phyloP scores from a whole-genome alignment of 2,888 invertebrate species.

The Eupithecia abbreviata region DNA sequence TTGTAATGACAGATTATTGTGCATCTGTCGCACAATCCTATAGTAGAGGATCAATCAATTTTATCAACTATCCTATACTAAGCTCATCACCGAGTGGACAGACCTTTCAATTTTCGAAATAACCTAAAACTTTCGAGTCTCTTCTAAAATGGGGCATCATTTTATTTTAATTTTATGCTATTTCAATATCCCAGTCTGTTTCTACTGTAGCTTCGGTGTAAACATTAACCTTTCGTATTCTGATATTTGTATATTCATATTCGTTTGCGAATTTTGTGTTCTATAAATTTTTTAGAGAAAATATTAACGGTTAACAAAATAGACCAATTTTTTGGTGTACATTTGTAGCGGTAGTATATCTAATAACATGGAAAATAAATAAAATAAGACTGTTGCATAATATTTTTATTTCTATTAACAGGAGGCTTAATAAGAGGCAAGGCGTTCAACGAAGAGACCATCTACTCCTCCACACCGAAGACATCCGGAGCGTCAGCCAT shows the following conservation, averaged over 20 bases:
- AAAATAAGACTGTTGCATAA: neutral
- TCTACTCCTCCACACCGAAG: conserved; percentile 63
- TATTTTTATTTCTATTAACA: conserved; percentile 33
- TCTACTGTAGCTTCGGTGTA: neutral
- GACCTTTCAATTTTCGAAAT: too few relatives aligned
- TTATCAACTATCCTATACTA: neutral
- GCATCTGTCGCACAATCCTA: neutral
- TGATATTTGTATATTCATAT: neutral
- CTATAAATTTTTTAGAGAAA: too few relatives aligned
- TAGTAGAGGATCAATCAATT: too few relatives aligned
- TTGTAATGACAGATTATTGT: neutral
- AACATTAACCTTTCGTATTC: neutral
- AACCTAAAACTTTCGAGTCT: neutral
- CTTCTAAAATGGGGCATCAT: neutral
- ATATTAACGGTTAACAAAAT: too few relatives aligned
- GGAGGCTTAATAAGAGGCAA: conserved; percentile 37
- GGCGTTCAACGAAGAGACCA: conserved; percentile 54
- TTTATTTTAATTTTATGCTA: too few relatives aligned
- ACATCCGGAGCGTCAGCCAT: conserved; percentile 51
- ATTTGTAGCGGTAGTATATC: too few relatives aligned
- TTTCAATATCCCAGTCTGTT: neutral
- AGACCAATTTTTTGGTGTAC: too few relatives aligned
- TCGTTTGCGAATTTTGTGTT: too few relatives aligned
- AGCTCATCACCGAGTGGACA: neutral
- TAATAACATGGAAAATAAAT: neutral